phyloP scores from a whole-genome alignment of 1,140 invertebrate genomes.

The Drosophila oshimai region DNA sequence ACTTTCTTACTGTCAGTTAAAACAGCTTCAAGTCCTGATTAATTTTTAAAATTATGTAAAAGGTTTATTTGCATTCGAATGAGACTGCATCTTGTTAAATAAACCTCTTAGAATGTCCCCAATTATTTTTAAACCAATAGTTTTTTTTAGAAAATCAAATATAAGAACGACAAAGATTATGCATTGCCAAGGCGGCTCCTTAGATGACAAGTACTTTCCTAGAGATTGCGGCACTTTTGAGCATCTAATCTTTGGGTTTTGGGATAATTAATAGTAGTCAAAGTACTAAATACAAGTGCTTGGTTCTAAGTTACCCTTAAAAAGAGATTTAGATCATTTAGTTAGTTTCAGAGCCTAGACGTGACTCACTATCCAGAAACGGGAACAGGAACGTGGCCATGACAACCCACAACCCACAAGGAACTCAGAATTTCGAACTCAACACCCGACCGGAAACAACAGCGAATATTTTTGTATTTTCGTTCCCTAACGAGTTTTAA shows the following conservation, averaged over 20 bases:
- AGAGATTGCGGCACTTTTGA: neutral
- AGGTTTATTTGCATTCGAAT: too few species aligned
- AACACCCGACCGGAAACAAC: conserved; percentile 53
- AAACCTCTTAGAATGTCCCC: too few species aligned
- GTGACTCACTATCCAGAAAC: conserved; percentile 10
- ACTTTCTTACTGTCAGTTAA: too few species aligned
- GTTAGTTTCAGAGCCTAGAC: neutral
- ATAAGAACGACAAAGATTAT: too few species aligned
- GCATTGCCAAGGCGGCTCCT: too few species aligned
- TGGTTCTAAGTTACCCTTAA: too few species aligned
- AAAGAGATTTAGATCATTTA: neutral
- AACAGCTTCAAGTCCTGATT: too few species aligned
- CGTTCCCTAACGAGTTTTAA: conserved; percentile 48
- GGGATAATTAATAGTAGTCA: neutral
- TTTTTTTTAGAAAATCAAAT: too few species aligned
- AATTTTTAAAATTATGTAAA: too few species aligned
- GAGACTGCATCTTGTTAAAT: too few species aligned
- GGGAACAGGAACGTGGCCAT: neutral
- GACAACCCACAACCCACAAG: conserved; percentile 55
- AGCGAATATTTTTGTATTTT: conserved; percentile 41
- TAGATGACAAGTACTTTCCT: too few species aligned
- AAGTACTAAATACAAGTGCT: neutral
- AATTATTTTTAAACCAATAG: too few species aligned
- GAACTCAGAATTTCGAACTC: conserved; percentile 18
- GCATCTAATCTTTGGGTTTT: neutral